These are phyloP conservation scores for Acronicta leporina DNA, from an alignment of 2,888 invertebrate species.

Conservation along the genomic window DNA sequence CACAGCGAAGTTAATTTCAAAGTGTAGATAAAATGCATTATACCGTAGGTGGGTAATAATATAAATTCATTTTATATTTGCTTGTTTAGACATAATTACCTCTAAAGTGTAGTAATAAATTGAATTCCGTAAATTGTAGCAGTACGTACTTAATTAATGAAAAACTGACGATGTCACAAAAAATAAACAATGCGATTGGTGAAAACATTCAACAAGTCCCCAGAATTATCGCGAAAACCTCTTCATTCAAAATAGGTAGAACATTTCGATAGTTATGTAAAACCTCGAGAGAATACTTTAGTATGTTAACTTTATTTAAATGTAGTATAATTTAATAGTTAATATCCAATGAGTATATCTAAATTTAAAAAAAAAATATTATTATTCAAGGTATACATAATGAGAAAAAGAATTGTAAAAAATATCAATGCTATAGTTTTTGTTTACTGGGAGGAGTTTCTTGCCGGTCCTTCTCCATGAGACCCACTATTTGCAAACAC, in stretches of 20 bases:
- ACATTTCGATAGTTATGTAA: background rate
- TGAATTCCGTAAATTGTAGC: background rate
- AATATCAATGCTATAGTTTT: too few species aligned
- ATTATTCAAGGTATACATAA: too few species aligned
- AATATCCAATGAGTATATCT: too few species aligned
- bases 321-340: too few species aligned
- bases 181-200: background rate
- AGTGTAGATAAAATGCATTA: slow-evolving; percentile 42
- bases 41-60: slow-evolving; percentile 13
- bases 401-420: too few species aligned
- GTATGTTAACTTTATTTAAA: too few species aligned
- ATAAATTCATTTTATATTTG: too few species aligned
- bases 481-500: too few species aligned
- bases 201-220: slow-evolving; percentile 13
- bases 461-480: too few species aligned
- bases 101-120: background rate
- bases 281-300: background rate
- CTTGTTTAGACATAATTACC: too few species aligned
- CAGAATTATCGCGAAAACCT: slow-evolving; percentile 13
- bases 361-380: too few species aligned
- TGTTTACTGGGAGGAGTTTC: too few species aligned
- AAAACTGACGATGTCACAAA: background rate
- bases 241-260: background rate
- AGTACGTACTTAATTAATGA: slow-evolving; percentile 1
- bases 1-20: slow-evolving; percentile 45